phyloP scores from a whole-genome alignment of 2,888 invertebrate species.

The Drosophila anceps region DNA sequence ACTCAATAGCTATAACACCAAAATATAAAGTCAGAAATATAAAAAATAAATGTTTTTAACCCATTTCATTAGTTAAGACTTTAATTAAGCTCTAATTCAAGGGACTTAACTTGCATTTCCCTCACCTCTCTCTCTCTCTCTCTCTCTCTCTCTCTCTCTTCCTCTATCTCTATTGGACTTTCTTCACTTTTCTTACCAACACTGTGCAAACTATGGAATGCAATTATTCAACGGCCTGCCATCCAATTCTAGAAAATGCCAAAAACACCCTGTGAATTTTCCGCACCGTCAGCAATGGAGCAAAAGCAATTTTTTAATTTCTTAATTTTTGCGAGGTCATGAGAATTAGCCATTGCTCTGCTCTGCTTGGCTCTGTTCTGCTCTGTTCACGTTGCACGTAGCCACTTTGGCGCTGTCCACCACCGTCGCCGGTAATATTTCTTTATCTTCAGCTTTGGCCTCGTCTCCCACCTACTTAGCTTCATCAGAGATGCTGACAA shows the following conservation, averaged over 20 bases:
- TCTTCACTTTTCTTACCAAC: conserved; percentile 21
- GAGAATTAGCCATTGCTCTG: conserved; percentile 63
- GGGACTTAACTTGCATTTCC: conserved; percentile 2
- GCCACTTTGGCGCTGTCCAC: conserved; percentile 65
- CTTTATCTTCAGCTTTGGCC: conserved; percentile 59
- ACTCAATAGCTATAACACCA: background rate
- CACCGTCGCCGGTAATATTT: conserved; percentile 71
- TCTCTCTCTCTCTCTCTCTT: background rate
- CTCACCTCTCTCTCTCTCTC: background rate
- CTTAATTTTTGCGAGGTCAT: conserved; percentile 83
- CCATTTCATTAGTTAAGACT: background rate
- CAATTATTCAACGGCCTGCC: conserved; percentile 73
- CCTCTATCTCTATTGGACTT: background rate
- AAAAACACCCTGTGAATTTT: conserved; percentile 75
- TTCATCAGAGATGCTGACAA: conserved; percentile 55
- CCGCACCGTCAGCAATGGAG: conserved; percentile 71
- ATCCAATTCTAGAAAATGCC: conserved; percentile 67
- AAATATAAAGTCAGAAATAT: background rate
- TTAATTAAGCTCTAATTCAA: conserved; percentile 8
- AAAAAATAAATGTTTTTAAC: background rate
- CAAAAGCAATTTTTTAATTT: conserved; percentile 81
- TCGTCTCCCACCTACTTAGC: conserved; percentile 13
- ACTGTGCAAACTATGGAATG: conserved; percentile 51
- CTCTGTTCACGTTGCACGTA: conserved; percentile 48
- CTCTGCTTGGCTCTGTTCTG: background rate